These are phyloP conservation scores for Amyelois transitella DNA, from an alignment of 1,140 invertebrate species.

Conservation along the genomic window DNA sequence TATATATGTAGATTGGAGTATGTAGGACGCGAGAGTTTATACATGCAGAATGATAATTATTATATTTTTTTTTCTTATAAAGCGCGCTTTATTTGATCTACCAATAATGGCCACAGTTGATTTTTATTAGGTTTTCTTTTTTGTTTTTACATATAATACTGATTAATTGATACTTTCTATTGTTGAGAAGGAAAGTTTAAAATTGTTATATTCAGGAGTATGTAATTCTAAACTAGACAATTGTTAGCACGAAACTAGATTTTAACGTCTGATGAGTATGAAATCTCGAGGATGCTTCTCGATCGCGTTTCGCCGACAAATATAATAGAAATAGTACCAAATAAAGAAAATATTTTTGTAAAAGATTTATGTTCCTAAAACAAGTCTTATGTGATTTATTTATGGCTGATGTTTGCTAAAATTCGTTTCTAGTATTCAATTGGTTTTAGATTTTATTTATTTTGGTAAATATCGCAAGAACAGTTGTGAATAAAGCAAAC, in stretches of 20 bases:
- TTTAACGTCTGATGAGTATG: neutral
- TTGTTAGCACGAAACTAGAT: neutral
- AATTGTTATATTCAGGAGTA: too few species aligned
- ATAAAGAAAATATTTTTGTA: conserved; percentile 60
- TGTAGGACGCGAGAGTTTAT: too few species aligned
- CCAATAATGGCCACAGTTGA: too few species aligned
- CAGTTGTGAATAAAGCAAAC: conserved; percentile 3
- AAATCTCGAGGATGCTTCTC: neutral
- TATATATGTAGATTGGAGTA: too few species aligned
- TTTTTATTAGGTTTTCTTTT: too few species aligned
- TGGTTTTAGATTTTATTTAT: conserved; percentile 32
- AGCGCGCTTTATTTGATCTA: too few species aligned
- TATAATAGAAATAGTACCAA: conserved; percentile 40
- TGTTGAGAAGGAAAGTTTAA: too few species aligned
- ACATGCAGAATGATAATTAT: too few species aligned
- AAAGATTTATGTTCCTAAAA: conserved; percentile 58
- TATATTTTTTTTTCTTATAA: too few species aligned
- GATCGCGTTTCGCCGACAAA: conserved; percentile 4
- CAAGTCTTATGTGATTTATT: conserved; percentile 47
- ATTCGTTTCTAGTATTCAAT: conserved; percentile 32
- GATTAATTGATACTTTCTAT: too few species aligned
- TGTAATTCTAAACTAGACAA: too few species aligned
- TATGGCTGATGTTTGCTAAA: conserved; percentile 23
- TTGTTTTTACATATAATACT: too few species aligned
- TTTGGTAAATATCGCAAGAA: conserved; percentile 10